A percentile compares a stretch with the other conserved stretches of the same genome.
These are phyloP conservation scores for Epistrophe eligans DNA, from an alignment of 2,888 invertebrate species.

Conservation along the genomic window DNA sequence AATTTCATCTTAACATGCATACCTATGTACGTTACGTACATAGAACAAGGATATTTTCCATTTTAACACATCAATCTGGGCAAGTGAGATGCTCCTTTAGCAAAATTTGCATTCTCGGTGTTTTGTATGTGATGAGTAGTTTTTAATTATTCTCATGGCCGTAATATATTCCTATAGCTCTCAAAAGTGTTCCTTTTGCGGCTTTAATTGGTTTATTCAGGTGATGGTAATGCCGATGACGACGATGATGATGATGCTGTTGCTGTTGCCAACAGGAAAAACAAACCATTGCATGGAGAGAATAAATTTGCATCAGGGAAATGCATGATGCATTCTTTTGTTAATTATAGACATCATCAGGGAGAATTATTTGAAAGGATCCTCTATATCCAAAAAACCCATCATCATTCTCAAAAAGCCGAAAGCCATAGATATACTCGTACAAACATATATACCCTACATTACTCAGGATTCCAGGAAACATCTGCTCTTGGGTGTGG, in stretches of 20 bases:
- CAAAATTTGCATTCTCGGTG: conserved; percentile 54
- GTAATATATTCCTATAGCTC: conserved; percentile 32
- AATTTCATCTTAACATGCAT: not conserved
- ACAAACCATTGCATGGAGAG: conserved; percentile 8
- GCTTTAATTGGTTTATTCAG: conserved; percentile 64
- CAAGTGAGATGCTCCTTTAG: conserved; percentile 24
- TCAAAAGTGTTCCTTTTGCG: conserved; percentile 8
- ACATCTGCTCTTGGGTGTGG: conserved; percentile 51
- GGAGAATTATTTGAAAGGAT: conserved; percentile 22
- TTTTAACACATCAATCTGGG: conserved; percentile 58
- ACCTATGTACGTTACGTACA: too few relatives aligned
- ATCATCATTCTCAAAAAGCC: not conserved
- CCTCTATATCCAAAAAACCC: not conserved
- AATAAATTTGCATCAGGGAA: conserved; percentile 63
- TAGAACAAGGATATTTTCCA: conserved; percentile 9
- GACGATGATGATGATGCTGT: conserved; percentile 20
- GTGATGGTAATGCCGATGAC: conserved; percentile 4
- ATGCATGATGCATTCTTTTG: conserved; percentile 47
- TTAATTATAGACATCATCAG: conserved; percentile 22
- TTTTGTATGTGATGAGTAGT: not conserved
- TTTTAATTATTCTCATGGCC: conserved; percentile 63
- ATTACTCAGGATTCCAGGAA: conserved; percentile 1
- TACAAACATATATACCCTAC: not conserved
- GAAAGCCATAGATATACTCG: not conserved
- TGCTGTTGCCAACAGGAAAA: conserved; percentile 29